Base-by-base conservation (phyloP, 2,113 vertebrate genomes). In the Rhinolophus sinicus region DNA sequence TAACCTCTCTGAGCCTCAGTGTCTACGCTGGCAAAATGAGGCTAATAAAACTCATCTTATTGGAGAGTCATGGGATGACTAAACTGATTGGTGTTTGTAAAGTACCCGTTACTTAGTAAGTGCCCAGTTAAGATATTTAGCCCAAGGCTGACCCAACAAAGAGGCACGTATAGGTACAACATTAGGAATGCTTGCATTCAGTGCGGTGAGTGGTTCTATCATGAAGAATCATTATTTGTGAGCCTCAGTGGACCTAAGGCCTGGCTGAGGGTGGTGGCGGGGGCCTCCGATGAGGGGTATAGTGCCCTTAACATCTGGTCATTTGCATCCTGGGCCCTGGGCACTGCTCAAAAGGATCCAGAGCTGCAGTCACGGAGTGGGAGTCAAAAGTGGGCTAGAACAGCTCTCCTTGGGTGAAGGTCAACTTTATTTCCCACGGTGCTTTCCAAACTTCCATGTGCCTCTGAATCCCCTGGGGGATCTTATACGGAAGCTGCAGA, bases 1-100 rank as follows among this genome's bases (percentile, higher is more conserved):
- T 19, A 70, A 54, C 16, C 9, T 35, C 56, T 92, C n/a, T 56
- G 64, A 72, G 58, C 58, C 40, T 76, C 40, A 19, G 54, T 76
- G 56, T 88, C 70, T 92, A n/a, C 19, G 56, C 30, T 65, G 90
- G 60, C 22, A 67, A 94, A 97, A 65, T 76, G 69, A 50, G 28
- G 30, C 24, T 47, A 75, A 40, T 73, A 58, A 89, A 94, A 75
- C 24, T 82, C 62, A 70, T 13, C 44, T 77, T 75, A 73, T 1
- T 62, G n/a, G 24, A 33, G 7, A 16, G 14, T 91, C 47, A 62
- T 28, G 30, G 64, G 30, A 18, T 64, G 67, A 86, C 12, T 9
- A 69, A 52, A 64, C 38, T 50, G 18, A 82, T 73, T 2, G 52
- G 54, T 92, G 3, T 65, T 94, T 83, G 40, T 44, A 52, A 80